These are phyloP conservation scores for Hylia prasina DNA, from an alignment of 2,113 vertebrate genomes.

Conservation along the genomic window DNA sequence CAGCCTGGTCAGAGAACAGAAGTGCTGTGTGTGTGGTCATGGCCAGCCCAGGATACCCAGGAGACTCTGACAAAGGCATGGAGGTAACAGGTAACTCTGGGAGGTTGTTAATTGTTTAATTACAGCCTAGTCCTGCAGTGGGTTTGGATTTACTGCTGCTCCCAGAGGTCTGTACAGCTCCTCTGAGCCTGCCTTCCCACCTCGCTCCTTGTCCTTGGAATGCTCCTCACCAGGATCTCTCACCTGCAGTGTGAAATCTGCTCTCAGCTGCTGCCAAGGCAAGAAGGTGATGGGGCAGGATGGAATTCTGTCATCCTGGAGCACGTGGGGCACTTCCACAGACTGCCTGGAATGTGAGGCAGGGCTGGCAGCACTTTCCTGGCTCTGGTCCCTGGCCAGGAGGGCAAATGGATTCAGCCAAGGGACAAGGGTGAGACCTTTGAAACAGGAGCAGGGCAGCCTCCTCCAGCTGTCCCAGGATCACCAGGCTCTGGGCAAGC, in stretches of 20 bases:
- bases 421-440: background rate
- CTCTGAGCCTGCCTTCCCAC: too few species aligned
- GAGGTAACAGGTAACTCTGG: conserved; percentile 76
- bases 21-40: conserved; percentile 84
- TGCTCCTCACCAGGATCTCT: too few species aligned
- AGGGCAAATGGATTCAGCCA: background rate
- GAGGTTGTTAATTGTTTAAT: background rate
- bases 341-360: too few species aligned
- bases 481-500: background rate
- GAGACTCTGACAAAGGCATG: conserved; percentile 74
- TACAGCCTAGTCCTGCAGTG: background rate
- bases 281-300: too few species aligned
- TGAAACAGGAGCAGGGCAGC: background rate
- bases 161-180: background rate
- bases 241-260: too few species aligned
- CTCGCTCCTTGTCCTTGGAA: too few species aligned
- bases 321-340: too few species aligned
- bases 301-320: too few species aligned
- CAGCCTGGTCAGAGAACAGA: conserved; percentile 75
- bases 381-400: too few species aligned
- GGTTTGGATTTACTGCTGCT: background rate
- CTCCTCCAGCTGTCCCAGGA: background rate
- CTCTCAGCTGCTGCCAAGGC: too few species aligned
- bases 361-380: too few species aligned
- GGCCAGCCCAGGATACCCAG: conserved; percentile 82